Conservation (phyloP, 2,888 invertebrate genomes). For the Dicroscelio sp. region DNA sequence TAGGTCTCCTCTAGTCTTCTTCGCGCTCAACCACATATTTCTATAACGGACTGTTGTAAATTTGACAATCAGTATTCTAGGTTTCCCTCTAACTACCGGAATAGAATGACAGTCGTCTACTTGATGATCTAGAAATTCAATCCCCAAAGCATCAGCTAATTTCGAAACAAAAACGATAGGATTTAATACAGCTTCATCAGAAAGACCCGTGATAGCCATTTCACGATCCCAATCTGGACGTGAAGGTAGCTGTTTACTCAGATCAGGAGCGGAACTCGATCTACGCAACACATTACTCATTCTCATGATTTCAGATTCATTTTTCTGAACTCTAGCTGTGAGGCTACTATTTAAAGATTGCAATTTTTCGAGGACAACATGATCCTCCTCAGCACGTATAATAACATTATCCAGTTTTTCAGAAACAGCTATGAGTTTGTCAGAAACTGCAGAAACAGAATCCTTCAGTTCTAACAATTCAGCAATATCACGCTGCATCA, state of each 20-base stretch:
- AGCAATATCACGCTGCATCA: background rate
- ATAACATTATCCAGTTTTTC: background rate
- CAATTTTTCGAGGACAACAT: background rate
- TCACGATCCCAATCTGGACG: background rate
- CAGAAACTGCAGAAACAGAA: background rate
- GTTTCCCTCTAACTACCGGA: background rate
- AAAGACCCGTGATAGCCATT: background rate
- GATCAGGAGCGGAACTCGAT: background rate
- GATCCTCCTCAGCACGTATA: background rate
- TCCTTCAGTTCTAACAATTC: background rate
- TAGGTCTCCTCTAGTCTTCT: background rate
- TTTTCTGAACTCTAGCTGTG: background rate
- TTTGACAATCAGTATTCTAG: background rate
- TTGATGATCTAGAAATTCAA: background rate
- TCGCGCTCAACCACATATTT: background rate
- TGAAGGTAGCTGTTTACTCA: background rate
- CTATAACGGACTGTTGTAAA: background rate
- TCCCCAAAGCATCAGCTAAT: background rate
- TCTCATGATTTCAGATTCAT: too few relatives aligned
- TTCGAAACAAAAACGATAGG: background rate
- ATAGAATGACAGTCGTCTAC: background rate
- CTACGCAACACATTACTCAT: too few relatives aligned
- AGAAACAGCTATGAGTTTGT: background rate
- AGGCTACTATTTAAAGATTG: background rate
- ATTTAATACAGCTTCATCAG: background rate